phyloP scores from a whole-genome alignment of 2,888 invertebrate species.

The Ceratothoa steindachneri region DNA sequence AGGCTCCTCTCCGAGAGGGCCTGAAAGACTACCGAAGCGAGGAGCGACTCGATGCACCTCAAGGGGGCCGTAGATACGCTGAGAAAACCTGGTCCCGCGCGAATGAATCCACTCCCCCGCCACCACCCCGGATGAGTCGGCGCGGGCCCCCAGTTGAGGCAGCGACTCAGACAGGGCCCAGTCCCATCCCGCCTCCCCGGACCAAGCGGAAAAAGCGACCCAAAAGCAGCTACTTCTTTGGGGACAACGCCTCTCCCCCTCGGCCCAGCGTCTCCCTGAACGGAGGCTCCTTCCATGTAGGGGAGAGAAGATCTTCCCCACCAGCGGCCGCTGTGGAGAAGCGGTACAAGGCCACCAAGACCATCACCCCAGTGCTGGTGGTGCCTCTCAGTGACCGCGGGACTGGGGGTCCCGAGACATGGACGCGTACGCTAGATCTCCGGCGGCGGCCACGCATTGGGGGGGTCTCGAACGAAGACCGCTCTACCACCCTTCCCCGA shows the following conservation, averaged over 20 bases:
- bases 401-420: conserved; percentile 39
- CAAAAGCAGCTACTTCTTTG: conserved; percentile 41
- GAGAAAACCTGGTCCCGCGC: conserved; percentile 23
- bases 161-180: neutral
- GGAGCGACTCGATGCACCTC: conserved; percentile 31
- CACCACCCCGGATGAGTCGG: neutral
- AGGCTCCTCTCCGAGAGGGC: conserved; percentile 14
- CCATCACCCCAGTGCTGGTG: conserved; percentile 38
- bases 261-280: conserved; percentile 6
- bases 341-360: conserved; percentile 39
- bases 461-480: conserved; percentile 17
- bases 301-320: neutral
- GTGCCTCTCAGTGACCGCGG: conserved; percentile 24
- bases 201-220: conserved; percentile 41
- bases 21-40: conserved; percentile 40
- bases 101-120: neutral
- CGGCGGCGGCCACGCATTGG: conserved; percentile 16
- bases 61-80: neutral
- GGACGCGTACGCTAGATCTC: conserved; percentile 43
- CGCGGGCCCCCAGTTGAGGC: neutral
- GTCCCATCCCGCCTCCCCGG: conserved; percentile 44
- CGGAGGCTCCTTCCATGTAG: neutral
- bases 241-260: conserved; percentile 23
- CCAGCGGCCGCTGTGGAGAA: conserved; percentile 27
- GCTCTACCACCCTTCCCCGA: conserved; percentile 35